Conservation (phyloP, 2,797 vertebrate genomes). For the Hypotaenidia okinawae region DNA sequence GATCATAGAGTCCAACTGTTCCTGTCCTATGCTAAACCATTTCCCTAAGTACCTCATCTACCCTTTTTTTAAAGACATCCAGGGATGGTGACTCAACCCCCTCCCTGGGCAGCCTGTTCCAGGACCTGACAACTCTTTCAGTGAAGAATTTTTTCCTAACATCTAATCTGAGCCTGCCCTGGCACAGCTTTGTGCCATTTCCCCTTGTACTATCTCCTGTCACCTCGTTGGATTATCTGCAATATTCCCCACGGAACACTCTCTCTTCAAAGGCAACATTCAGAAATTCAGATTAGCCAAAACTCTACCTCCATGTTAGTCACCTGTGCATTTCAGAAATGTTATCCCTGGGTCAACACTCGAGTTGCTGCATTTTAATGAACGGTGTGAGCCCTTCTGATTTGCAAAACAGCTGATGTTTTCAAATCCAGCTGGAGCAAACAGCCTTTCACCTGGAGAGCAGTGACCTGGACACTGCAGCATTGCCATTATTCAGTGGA, state of each 20-base stretch:
- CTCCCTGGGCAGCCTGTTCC: too few relatives aligned
- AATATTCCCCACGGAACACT: background rate
- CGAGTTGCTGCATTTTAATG: constrained; percentile 15
- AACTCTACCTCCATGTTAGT: background rate
- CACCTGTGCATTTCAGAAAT: background rate
- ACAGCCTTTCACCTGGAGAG: background rate
- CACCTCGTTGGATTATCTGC: background rate
- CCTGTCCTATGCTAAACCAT: too few relatives aligned
- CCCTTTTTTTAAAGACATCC: too few relatives aligned
- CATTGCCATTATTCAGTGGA: background rate
- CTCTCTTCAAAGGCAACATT: background rate
- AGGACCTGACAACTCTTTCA: too few relatives aligned
- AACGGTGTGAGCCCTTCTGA: background rate
- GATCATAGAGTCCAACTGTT: too few relatives aligned
- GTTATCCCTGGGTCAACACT: background rate
- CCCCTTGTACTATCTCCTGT: too few relatives aligned
- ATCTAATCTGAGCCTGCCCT: too few relatives aligned
- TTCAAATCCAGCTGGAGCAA: background rate
- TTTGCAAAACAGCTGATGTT: background rate
- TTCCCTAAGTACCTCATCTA: too few relatives aligned
- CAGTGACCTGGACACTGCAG: background rate
- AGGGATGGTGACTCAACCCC: too few relatives aligned
- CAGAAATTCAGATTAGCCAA: background rate
- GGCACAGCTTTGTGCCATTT: too few relatives aligned
- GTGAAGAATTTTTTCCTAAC: too few relatives aligned